Evolutionary conservation across 2,888 invertebrate species (phyloP).

Genomic region (Phrixothrix hirtus): DNA sequence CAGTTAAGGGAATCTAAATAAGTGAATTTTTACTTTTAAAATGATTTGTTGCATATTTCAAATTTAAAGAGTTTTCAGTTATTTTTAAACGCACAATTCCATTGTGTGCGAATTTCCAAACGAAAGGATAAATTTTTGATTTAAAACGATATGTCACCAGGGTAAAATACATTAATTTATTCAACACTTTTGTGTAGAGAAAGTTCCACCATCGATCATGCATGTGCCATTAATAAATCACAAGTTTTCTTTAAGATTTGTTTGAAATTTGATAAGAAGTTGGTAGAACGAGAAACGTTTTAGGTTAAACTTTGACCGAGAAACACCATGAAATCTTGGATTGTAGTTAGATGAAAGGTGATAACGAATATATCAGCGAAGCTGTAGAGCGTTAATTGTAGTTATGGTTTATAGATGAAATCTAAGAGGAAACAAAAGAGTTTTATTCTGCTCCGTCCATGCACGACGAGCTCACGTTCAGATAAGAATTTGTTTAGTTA

Average conservation of each 20-base stretch:
- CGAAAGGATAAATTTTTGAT: constrained; percentile 13
- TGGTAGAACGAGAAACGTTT: constrained; percentile 8
- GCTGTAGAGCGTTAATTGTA: constrained; percentile 25
- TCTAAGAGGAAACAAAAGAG: constrained; percentile 27
- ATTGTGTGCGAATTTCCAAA: background rate
- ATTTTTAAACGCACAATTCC: too few species aligned
- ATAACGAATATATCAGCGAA: constrained; percentile 21
- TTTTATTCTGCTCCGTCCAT: constrained; percentile 25
- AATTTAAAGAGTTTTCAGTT: too few species aligned
- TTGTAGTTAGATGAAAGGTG: constrained; percentile 28
- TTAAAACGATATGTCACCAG: constrained; percentile 14
- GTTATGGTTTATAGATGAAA: constrained; percentile 22
- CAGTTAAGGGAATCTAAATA: too few species aligned
- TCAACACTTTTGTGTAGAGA: constrained; percentile 18
- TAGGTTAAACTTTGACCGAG: constrained; percentile 12
- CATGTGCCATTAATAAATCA: constrained; percentile 23
- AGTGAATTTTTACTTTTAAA: too few species aligned
- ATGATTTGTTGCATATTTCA: too few species aligned
- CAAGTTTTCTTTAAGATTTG: constrained; percentile 15
- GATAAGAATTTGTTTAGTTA: constrained; percentile 30
- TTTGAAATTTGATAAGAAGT: constrained; percentile 17
- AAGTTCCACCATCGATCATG: constrained; percentile 25
- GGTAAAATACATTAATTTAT: constrained; percentile 25
- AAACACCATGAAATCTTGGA: constrained; percentile 9
- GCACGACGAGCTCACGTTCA: constrained; percentile 28